These are phyloP conservation scores for Mechanitis mazaeus DNA, from an alignment of 2,888 invertebrate species.

Conservation along the genomic window DNA sequence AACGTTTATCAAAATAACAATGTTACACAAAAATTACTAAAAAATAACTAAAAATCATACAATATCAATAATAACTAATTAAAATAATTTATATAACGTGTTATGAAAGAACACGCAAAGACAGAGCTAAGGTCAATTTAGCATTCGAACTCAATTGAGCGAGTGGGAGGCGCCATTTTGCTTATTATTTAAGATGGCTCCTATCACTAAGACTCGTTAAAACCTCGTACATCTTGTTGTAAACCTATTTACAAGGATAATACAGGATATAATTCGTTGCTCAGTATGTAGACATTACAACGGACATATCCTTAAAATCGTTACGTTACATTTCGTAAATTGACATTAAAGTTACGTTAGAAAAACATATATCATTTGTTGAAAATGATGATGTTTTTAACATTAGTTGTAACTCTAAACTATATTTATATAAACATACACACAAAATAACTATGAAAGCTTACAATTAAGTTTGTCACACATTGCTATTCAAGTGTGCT, in stretches of 20 bases:
- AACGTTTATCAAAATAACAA: no score
- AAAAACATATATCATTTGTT: no score
- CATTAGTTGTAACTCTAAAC: no score
- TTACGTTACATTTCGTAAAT: no score
- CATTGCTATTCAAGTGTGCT: slow-evolving; percentile 21
- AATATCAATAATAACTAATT: neutral
- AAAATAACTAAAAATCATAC: neutral
- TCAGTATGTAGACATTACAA: neutral
- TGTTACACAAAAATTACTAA: no score
- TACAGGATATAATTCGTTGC: slow-evolving; percentile 6
- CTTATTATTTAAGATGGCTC: slow-evolving; percentile 46
- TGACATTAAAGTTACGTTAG: no score
- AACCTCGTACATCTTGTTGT: slow-evolving; percentile 29
- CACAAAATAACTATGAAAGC: slow-evolving; percentile 1
- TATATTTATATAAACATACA: neutral
- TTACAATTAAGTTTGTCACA: slow-evolving; percentile 13
- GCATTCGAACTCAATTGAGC: slow-evolving; percentile 60
- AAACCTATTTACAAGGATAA: slow-evolving; percentile 9
- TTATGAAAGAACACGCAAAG: slow-evolving; percentile 33
- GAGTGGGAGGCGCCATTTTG: slow-evolving; percentile 61
- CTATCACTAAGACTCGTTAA: slow-evolving; percentile 42
- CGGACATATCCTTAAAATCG: neutral
- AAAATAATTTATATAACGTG: neutral
- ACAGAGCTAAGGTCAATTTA: slow-evolving; percentile 62
- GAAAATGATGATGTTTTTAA: no score